Evolutionary conservation across 1,140 invertebrate genomes (phyloP), one percentile per base, ranked within the genome.

Genomic region (Lycorma delicatula): DNA sequence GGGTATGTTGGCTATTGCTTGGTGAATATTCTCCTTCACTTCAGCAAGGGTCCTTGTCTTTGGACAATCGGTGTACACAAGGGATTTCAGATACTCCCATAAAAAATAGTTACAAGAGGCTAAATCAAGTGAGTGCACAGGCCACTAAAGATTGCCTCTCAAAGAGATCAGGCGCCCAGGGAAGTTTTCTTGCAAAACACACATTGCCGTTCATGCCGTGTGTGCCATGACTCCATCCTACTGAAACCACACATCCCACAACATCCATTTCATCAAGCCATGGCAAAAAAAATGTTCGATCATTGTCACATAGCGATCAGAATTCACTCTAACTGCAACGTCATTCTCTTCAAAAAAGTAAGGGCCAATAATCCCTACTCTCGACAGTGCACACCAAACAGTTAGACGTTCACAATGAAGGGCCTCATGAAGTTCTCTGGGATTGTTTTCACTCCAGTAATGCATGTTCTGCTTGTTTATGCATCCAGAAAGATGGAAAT

Each of bases 61-160:
- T n/a, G n/a, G 56, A 25, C 48, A 46, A 34, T 52, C 26, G 47
- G 55, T 48, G 38, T 64, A 68, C 13, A 66, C 58, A 18, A 52
- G 12, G 11, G 57, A 44, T 44, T 68, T 62, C 18, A 68, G 12
- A 52, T 63, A 66, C 1, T 59, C 63, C 16, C n/a, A n/a, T n/a
- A 67, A 44, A 34, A 63, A 65, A 53, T 64, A 65, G 50, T 66
- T 61, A 13, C 46, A 61, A 1, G 59, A 34, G n/a, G 60, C 55
- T 20, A 68, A 50, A 59, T 67, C 66, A 3, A 63, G 65, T 25
- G 63, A 66, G 38, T 59, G 28, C 28, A 57, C 20, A 29, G 60
- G 63, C 63, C 54, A 67, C 46, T 12, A n/a, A 57, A 56, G 11
- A 11, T 57, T 47, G 26, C 48, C 53, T 29, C 54, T 47, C 38